Base-by-base conservation (phyloP, 1,140 invertebrate species). In the Leptinotarsa lineolata region DNA sequence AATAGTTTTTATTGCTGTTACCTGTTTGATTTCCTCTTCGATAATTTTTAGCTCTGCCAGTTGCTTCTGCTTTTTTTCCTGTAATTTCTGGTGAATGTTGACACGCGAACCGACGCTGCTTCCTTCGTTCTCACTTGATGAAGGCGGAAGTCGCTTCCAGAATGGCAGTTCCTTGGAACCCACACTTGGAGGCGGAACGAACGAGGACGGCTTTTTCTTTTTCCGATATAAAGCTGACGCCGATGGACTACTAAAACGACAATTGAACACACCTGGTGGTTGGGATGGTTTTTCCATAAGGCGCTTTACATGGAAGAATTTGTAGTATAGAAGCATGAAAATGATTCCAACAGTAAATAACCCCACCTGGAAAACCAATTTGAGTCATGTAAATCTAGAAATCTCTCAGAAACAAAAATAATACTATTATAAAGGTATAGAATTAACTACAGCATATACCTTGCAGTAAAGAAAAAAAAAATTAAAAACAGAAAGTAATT, bases 51-150 rank as follows among this genome's bases (percentile, higher is more conserved):
- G 81, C 82, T 96, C 94, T 0, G 93, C 92, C 3, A 96, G 84
- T 77, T 96, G 94, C 77, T 95, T 94, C 79, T 94, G 92, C 76
- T 95, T 95, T 83, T 96, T 96, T 81, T 95, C 93, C 80, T 94
- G 91, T 1, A 96, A 83, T 81, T 96, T 96, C 77, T 94, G 92
- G 76, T 94, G 91, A 74, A 96, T 95, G 79, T 95, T 94, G 2
- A 95, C 91, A 16, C 91, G 83, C 2, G 92, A 94, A 1, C 92
- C 90, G 2, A 92, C 89, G 76, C 91, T 91, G 24, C 89, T 79
- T 11, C 79, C 89, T 81, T 94, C 93, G 74, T 91, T 90, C 80
- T 94, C 92, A 79, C 87, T 92, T 61, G 87, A 91, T 8, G 82
- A 83, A 1, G 91, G 90, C 15, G 93, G 83, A 0, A 93, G 92